These are phyloP conservation scores for Spea bombifrons DNA, from an alignment of 2,113 vertebrate species.

Conservation along the genomic window DNA sequence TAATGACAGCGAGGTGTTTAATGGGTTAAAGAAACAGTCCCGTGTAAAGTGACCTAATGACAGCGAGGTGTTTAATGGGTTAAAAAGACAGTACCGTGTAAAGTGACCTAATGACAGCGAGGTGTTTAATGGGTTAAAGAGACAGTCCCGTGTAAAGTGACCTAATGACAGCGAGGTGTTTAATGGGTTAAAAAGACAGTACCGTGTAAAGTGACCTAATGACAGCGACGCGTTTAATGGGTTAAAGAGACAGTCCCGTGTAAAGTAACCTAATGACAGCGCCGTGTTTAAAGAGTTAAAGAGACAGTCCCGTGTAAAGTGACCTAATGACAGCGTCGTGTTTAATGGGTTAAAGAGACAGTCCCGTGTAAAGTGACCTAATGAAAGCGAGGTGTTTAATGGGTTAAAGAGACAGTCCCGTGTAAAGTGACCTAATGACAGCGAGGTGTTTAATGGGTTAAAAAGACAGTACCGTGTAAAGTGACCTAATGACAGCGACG, in stretches of 20 bases:
- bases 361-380: background rate
- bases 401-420: background rate
- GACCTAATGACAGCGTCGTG: background rate
- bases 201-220: background rate
- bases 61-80: background rate
- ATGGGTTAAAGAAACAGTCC: background rate
- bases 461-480: background rate
- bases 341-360: background rate
- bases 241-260: background rate
- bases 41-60: too few relatives aligned
- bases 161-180: background rate
- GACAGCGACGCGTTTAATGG: too few relatives aligned
- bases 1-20: background rate
- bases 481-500: background rate
- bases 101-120: background rate
- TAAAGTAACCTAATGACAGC: background rate
- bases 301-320: background rate
- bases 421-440: background rate
- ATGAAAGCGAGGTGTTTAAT: background rate
- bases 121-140: background rate
- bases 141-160: background rate
- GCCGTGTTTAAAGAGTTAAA: background rate
- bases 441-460: background rate
- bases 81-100: too few relatives aligned
- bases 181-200: background rate